Evolutionary conservation across 2,797 vertebrate species (phyloP).

Genomic region (Anabacerthia variegaticeps): DNA sequence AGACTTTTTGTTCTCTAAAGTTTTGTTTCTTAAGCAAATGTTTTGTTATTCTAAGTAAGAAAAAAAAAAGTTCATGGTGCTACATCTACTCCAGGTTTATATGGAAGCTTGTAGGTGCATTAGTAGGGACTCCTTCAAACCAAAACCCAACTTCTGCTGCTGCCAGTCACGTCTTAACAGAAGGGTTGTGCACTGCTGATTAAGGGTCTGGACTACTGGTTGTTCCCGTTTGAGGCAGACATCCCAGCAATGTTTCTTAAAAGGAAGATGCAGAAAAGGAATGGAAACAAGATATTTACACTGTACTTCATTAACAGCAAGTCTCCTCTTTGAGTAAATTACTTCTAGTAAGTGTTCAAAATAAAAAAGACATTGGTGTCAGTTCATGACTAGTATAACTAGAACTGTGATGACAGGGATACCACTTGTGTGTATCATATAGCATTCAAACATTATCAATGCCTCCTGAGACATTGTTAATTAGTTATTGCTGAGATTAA

Average conservation of each 20-base stretch:
- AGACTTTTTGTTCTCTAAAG: neutral
- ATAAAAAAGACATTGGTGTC: neutral
- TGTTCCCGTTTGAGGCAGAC: neutral
- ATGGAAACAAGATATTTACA: neutral
- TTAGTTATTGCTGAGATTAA: neutral
- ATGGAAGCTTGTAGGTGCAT: neutral
- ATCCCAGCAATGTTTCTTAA: neutral
- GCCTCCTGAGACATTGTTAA: slow-evolving; percentile 18
- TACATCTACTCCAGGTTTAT: neutral
- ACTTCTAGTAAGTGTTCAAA: neutral
- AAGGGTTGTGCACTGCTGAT: neutral
- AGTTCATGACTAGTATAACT: neutral
- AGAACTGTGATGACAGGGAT: neutral
- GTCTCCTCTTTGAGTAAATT: neutral
- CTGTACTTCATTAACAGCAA: neutral
- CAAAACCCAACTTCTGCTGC: neutral
- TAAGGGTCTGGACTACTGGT: neutral
- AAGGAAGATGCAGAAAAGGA: neutral
- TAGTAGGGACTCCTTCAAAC: neutral
- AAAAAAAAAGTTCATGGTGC: neutral
- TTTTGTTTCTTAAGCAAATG: neutral
- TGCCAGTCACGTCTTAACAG: neutral
- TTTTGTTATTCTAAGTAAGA: neutral
- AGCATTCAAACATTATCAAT: slow-evolving; percentile 1
- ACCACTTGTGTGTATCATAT: neutral